A percentile compares a stretch with the other conserved stretches of the same genome.
Evolutionary conservation across 2,113 vertebrate species (phyloP).

Genomic region (Leptodactylus fuscus): DNA sequence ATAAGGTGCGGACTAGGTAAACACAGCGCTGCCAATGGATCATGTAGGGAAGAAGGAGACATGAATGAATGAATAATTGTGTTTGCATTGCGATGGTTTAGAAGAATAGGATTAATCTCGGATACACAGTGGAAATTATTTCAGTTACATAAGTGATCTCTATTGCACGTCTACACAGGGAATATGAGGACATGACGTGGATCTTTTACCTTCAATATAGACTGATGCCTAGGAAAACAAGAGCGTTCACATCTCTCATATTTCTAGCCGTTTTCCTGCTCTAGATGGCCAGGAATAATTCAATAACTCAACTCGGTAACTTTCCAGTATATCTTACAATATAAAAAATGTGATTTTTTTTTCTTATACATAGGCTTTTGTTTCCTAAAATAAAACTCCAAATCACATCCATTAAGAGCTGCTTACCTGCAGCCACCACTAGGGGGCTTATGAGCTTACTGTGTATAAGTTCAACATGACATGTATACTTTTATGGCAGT

Average conservation of each 20-base stretch:
- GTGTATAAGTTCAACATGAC: too few species aligned
- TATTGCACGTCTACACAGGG: too few species aligned
- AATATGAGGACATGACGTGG: background rate
- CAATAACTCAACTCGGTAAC: too few species aligned
- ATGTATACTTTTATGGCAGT: too few species aligned
- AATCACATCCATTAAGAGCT: too few species aligned
- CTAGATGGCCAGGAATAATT: too few species aligned
- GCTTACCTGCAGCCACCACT: too few species aligned
- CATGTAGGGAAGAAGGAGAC: slow-evolving; percentile 6
- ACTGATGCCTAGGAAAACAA: background rate
- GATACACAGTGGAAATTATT: background rate
- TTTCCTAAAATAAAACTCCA: too few species aligned
- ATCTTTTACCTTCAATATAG: background rate
- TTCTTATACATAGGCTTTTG: too few species aligned
- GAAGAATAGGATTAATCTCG: background rate
- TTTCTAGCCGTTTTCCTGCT: background rate
- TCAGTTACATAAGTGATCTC: background rate
- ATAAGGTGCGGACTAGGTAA: background rate
- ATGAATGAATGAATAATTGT: background rate
- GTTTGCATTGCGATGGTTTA: background rate
- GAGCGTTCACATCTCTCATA: background rate
- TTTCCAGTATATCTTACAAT: too few species aligned
- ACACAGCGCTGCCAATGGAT: background rate
- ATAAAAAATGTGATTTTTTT: too few species aligned
- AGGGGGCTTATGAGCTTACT: too few species aligned